Percentiles rank a stretch among this genome's conserved stretches.
phyloP scores from a whole-genome alignment of 1,140 invertebrate species.

The Octopus bimaculoides region DNA sequence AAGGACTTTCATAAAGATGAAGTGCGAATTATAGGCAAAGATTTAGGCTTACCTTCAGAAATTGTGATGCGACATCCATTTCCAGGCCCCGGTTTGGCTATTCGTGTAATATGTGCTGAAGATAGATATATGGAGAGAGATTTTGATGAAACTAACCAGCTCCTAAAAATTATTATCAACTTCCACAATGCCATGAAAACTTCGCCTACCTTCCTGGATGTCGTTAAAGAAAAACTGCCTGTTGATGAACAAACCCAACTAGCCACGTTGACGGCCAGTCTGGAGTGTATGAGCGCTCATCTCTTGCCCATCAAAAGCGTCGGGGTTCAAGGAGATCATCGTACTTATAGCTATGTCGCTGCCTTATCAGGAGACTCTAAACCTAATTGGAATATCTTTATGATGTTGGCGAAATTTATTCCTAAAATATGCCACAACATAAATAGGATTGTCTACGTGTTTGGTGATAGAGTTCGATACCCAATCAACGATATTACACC shows the following conservation, averaged over 20 bases:
- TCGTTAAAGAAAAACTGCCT: conserved; percentile 78
- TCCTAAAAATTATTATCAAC: conserved; percentile 91
- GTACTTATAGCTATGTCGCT: conserved; percentile 96
- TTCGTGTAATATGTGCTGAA: conserved; percentile 92
- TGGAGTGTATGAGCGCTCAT: conserved; percentile 31
- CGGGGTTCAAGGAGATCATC: conserved; percentile 80
- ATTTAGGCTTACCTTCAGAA: conserved; percentile 82
- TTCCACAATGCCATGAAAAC: conserved; percentile 89
- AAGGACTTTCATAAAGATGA: conserved; percentile 99
- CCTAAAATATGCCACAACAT: conserved; percentile 91
- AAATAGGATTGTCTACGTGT: conserved; percentile 82
- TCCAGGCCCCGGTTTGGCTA: conserved; percentile 84
- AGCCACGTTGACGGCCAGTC: conserved; percentile 34
- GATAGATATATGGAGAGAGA: conserved; percentile 94
- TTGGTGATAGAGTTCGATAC: conserved; percentile 82
- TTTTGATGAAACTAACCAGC: conserved; percentile 87
- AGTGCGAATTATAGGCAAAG: conserved; percentile 75
- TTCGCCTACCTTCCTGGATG: conserved; percentile 85
- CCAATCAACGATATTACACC: conserved; percentile 90
- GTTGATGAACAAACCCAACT: conserved; percentile 43
- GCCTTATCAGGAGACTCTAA: conserved; percentile 76
- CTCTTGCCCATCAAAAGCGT: conserved; percentile 93
- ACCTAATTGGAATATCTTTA: conserved; percentile 81
- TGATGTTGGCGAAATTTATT: conserved; percentile 86
- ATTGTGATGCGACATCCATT: conserved; percentile 95